These are phyloP conservation scores for Philotrypesis tridentata DNA, from an alignment of 1,140 invertebrate genomes.

Conservation along the genomic window DNA sequence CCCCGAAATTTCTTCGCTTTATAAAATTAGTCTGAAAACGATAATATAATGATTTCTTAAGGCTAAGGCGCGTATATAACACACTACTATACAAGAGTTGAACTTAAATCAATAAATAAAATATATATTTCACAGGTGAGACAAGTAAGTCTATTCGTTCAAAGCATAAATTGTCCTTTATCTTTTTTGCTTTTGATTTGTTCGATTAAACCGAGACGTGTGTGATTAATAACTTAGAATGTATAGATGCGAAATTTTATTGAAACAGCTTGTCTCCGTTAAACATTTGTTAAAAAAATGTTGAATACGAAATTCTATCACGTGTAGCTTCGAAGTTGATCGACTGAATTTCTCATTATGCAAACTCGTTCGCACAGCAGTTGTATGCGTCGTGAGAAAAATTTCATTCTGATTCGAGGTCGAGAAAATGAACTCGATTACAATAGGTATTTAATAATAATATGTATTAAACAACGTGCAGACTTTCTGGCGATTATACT, in stretches of 20 bases:
- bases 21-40: neutral
- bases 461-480: neutral
- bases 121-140: slow-evolving; percentile 50
- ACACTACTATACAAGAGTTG: slow-evolving; percentile 18
- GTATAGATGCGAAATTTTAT: neutral
- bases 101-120: slow-evolving; percentile 48
- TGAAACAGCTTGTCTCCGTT: too few species aligned
- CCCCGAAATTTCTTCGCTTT: neutral
- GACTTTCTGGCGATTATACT: slow-evolving; percentile 13
- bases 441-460: neutral
- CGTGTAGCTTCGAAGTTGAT: neutral
- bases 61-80: slow-evolving; percentile 21
- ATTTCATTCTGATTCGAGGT: neutral
- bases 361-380: slow-evolving; percentile 21
- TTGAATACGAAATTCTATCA: too few species aligned
- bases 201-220: neutral
- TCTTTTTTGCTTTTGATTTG: neutral
- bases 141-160: slow-evolving; percentile 23
- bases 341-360: neutral
- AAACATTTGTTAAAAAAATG: too few species aligned
- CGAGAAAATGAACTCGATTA: neutral
- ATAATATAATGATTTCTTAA: neutral
- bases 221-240: slow-evolving; percentile 33
- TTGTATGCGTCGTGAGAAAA: neutral
- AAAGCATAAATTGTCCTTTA: neutral